phyloP scores from a whole-genome alignment of 2,888 invertebrate genomes.

The Ichneumoninae sp. region DNA sequence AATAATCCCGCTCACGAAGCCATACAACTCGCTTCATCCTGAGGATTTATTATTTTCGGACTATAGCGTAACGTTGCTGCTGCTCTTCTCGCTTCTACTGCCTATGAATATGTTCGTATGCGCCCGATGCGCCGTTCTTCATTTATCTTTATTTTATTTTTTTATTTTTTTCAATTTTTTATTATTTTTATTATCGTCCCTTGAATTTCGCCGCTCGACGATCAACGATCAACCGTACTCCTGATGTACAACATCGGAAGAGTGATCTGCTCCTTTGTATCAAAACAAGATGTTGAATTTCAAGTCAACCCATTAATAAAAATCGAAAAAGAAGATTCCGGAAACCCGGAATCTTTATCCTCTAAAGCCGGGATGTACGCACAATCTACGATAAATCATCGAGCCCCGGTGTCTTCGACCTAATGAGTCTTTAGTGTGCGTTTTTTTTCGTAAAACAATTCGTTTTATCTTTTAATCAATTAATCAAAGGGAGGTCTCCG shows the following conservation, averaged over 20 bases:
- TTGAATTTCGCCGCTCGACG: constrained; percentile 18
- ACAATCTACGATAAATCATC: constrained; percentile 83
- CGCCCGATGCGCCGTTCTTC: constrained; percentile 33
- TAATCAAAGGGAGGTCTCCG: constrained; percentile 73
- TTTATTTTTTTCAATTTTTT: constrained; percentile 49
- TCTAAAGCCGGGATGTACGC: constrained; percentile 60
- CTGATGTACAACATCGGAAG: not conserved
- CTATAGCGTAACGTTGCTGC: constrained; percentile 75
- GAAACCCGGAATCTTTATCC: too few relatives aligned
- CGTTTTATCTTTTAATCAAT: constrained; percentile 81
- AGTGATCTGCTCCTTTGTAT: not conserved
- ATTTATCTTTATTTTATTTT: constrained; percentile 52
- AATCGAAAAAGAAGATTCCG: constrained; percentile 41
- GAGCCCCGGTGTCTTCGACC: constrained; percentile 60
- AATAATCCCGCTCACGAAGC: constrained; percentile 79
- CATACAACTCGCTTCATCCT: constrained; percentile 72
- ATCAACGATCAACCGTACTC: not conserved
- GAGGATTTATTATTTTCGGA: constrained; percentile 84
- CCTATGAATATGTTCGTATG: constrained; percentile 57
- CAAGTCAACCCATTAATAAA: constrained; percentile 13
- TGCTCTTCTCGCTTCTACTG: constrained; percentile 59
- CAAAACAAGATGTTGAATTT: constrained; percentile 1
- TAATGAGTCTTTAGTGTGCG: constrained; percentile 67
- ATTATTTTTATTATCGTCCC: constrained; percentile 41
- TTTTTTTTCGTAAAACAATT: constrained; percentile 47